Percentiles rank a stretch among this genome's conserved stretches.
These are phyloP conservation scores for Dasysyrphus albostriatus DNA, from an alignment of 2,888 invertebrate species.

Conservation along the genomic window DNA sequence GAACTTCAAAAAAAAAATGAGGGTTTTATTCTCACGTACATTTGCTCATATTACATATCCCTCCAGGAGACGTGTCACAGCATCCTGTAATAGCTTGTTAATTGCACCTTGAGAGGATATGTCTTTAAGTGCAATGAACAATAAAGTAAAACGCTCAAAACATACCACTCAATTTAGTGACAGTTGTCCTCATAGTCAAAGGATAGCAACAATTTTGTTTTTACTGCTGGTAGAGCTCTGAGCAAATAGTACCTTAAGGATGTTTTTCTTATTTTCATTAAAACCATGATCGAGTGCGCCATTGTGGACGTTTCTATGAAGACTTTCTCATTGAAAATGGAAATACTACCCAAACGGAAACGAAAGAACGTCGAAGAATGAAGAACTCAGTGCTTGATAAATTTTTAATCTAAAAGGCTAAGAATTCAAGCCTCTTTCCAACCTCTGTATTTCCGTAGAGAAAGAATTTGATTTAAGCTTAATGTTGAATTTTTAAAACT, in stretches of 20 bases:
- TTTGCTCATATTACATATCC: slow-evolving; percentile 51
- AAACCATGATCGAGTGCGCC: too few relatives aligned
- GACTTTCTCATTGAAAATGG: too few relatives aligned
- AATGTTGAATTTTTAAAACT: too few relatives aligned
- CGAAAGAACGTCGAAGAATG: too few relatives aligned
- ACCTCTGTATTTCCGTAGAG: too few relatives aligned
- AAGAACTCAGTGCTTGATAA: too few relatives aligned
- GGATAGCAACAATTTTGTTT: neutral
- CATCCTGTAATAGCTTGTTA: slow-evolving; percentile 71
- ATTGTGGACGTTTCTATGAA: too few relatives aligned
- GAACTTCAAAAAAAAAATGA: slow-evolving; percentile 53
- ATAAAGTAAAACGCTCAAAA: slow-evolving; percentile 40
- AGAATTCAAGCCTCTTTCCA: too few relatives aligned
- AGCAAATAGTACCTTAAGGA: neutral
- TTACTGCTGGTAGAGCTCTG: neutral
- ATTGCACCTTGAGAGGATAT: slow-evolving; percentile 56
- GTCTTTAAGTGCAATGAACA: slow-evolving; percentile 43
- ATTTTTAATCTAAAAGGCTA: too few relatives aligned
- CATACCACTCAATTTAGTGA: slow-evolving; percentile 60
- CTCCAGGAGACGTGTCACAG: slow-evolving; percentile 56
- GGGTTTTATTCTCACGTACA: slow-evolving; percentile 62
- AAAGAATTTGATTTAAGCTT: too few relatives aligned
- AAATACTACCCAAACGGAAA: too few relatives aligned
- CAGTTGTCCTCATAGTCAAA: slow-evolving; percentile 19
- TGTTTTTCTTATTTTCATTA: too few relatives aligned